phyloP scores from a whole-genome alignment of 2,888 invertebrate genomes.

The Chydorus sphaericus region DNA sequence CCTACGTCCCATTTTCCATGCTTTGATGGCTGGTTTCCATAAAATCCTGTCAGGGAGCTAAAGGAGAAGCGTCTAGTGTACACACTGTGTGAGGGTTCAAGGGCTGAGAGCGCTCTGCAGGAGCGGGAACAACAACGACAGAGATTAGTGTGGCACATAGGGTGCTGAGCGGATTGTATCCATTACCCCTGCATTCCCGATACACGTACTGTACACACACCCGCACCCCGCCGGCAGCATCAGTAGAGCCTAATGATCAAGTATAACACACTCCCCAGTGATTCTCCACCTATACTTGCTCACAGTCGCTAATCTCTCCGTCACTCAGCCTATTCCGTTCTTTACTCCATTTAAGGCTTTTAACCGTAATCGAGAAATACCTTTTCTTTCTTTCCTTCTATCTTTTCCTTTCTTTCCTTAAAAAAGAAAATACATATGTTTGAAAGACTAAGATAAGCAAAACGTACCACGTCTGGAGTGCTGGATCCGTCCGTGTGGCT shows the following conservation, averaged over 20 bases:
- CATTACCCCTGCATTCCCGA: neutral
- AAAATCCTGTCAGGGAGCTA: too few relatives aligned
- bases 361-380: too few relatives aligned
- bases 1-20: neutral
- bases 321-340: too few relatives aligned
- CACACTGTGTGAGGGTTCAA: too few relatives aligned
- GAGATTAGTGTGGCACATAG: neutral
- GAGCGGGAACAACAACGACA: too few relatives aligned
- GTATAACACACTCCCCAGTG: neutral
- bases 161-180: slow-evolving; percentile 13
- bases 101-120: too few relatives aligned
- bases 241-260: neutral
- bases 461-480: slow-evolving; percentile 91
- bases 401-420: neutral
- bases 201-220: too few relatives aligned
- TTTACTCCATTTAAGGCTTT: too few relatives aligned
- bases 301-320: neutral
- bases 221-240: neutral
- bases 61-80: too few relatives aligned
- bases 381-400: neutral
- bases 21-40: too few relatives aligned
- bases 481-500: slow-evolving; percentile 87
- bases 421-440: neutral
- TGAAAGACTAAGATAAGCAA: neutral
- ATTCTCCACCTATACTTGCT: neutral